Base-by-base conservation (phyloP, 2,888 invertebrate genomes). In the Mechanitis mazaeus region DNA sequence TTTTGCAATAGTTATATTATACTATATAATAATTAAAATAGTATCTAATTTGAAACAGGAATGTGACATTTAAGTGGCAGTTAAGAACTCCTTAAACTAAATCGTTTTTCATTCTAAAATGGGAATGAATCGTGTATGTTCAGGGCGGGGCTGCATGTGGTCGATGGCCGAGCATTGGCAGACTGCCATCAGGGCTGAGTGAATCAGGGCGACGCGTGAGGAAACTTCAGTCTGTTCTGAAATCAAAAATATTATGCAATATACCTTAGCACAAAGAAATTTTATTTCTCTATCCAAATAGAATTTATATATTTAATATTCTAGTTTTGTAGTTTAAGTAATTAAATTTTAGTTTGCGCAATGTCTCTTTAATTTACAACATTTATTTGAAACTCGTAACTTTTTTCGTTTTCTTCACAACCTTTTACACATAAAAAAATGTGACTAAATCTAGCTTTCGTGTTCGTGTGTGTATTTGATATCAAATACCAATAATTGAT, bases 101-200 rank as follows among this genome's bases (percentile, higher is more conserved):
- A 78, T 70, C 64, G 69, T 70, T 75, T 75, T 74, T 76, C 72
- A 71, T 77, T 81, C 84, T 84, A 83, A 81, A 85, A 79, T 74
- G 75, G 83, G 81, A 81, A 83, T 64, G 80, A 82, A 82, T 64
- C 55, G 64, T 61, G 47, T 59, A 61, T 63, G 62, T 55, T 66
- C 61, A 64, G 66, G 63, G 56, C 50, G 61, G 59, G 59, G 56
- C 54, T 45, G 53, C 60, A 54, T 61, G 54, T 84, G 83, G 83
- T 81, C 83, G 80, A 76, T 78, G 81, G 78, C 78, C 80, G 79
- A 74, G 64, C 82, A 79, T 84, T 87, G 86, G 86, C 86, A 75
- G 61, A 58, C 57, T 66, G 85, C 86, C 86, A 42, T 42, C 42
- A 42, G 42, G 42, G 42, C 42, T 85, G 78, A 56, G 60, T 54